Conservation (phyloP, 1,140 invertebrate species). For the Penaeus vannamei region DNA sequence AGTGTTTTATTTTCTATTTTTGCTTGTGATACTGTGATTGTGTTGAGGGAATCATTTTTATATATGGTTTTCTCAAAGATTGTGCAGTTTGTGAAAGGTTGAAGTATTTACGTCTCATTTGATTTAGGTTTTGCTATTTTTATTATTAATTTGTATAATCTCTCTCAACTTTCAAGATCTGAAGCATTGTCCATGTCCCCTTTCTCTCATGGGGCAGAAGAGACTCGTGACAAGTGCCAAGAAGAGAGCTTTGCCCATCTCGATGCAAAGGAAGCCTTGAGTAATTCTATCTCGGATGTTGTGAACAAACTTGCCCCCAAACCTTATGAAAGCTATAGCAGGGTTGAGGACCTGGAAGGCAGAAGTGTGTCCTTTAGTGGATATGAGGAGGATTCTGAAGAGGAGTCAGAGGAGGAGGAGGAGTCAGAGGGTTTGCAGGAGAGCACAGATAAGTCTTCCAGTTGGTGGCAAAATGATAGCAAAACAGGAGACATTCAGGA, state of each 20-base stretch:
- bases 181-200: neutral
- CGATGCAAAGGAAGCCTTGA: no score
- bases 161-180: neutral
- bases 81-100: neutral
- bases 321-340: neutral
- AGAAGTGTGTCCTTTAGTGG: neutral
- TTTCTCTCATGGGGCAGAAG: no score
- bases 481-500: neutral
- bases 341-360: neutral
- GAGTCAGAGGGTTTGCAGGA: neutral
- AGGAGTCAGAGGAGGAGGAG: neutral
- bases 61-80: slow-evolving; percentile 5
- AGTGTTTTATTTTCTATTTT: neutral
- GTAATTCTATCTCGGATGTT: no score
- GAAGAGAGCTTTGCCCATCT: no score
- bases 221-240: no score
- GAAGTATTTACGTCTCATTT: neutral
- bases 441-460: neutral
- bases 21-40: neutral
- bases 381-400: neutral
- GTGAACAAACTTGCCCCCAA: neutral
- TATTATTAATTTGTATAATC: no score
- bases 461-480: neutral
- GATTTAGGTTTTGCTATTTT: no score
- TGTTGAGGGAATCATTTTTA: neutral